These are phyloP conservation scores for Steromphala cineraria DNA, from an alignment of 2,888 invertebrate genomes.

Conservation along the genomic window DNA sequence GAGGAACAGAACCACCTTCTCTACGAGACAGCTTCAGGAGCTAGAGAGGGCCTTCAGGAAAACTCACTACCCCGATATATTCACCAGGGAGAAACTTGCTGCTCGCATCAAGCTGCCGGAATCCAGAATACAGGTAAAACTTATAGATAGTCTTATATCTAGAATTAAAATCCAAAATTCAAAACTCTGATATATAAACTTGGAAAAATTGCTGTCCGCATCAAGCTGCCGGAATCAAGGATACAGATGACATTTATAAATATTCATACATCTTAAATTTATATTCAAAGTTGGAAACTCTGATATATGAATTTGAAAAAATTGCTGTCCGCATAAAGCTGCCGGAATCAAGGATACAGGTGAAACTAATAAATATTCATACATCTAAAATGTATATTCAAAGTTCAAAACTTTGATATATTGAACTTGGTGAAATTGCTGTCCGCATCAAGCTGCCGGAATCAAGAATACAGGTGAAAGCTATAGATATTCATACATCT, in stretches of 20 bases:
- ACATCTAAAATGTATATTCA: too few species aligned
- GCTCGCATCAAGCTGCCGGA: slow-evolving; percentile 44
- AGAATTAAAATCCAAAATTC: too few species aligned
- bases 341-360: not conserved
- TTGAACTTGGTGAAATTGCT: slow-evolving; percentile 48
- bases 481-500: too few species aligned
- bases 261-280: too few species aligned
- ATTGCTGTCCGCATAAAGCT: too few species aligned
- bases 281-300: too few species aligned
- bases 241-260: too few species aligned
- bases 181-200: too few species aligned
- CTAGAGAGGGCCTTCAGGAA: slow-evolving; percentile 50
- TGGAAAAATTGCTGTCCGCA: too few species aligned
- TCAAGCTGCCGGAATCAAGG: too few species aligned
- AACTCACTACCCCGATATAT: slow-evolving; percentile 55
- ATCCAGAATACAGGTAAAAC: slow-evolving; percentile 48
- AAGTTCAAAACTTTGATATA: slow-evolving; percentile 53
- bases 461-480: slow-evolving; percentile 48
- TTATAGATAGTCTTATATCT: too few species aligned
- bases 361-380: not conserved
- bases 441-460: slow-evolving; percentile 45
- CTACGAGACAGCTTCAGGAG: slow-evolving; percentile 47
- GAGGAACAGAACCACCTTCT: slow-evolving; percentile 49
- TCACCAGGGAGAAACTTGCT: slow-evolving; percentile 47
- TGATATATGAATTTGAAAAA: too few species aligned